Evolutionary conservation across 2,888 invertebrate genomes (phyloP), one percentile per base, ranked within the genome.

Genomic region (Mythimna albipuncta): DNA sequence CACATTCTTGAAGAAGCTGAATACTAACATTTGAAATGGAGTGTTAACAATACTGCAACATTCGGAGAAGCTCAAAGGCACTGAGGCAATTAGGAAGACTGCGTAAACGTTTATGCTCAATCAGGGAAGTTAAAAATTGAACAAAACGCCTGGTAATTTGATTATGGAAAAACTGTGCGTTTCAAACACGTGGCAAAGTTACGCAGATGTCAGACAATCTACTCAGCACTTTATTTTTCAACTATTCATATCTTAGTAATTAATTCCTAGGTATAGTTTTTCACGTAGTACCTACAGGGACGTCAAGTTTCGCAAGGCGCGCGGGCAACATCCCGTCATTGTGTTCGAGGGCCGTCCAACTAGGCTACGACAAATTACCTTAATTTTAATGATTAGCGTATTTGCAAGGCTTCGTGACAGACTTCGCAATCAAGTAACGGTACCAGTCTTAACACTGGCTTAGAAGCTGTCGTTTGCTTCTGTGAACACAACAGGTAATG

Each of bases 291-390:
- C n/a, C 21, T 38, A 72, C 68, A 79, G 63, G 67, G 69, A 65
- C 58, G 64, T 71, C 65, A n/a, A 26, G 67, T 85, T 81, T 72
- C 64, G 78, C 72, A 83, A 84, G 52, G 47, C 61, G 54, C 52
- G 47, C 64, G 50, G 66, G 82, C 83, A 77, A 88, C 84, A 87
- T 88, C 87, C 88, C 83, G 85, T 75, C 87, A 86, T 87, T 88
- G 83, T 88, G 35, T 66, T 52, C 69, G 67, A 75, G 68, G 61
- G 66, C 69, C 82, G 64, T 71, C 57, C 66, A 82, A 69, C 75
- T 64, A 72, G 73, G 66, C 57, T 77, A 72, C 72, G 70, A 82
- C 74, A 80, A 76, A 82, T 77, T 77, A 81, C 75, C 75, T 77
- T 80, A 79, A 85, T 77, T 83, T 85, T 83, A 82, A 79, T 80